Evolutionary conservation across 2,797 vertebrate species (phyloP).

Genomic region (Gallinago nigripennis): DNA sequence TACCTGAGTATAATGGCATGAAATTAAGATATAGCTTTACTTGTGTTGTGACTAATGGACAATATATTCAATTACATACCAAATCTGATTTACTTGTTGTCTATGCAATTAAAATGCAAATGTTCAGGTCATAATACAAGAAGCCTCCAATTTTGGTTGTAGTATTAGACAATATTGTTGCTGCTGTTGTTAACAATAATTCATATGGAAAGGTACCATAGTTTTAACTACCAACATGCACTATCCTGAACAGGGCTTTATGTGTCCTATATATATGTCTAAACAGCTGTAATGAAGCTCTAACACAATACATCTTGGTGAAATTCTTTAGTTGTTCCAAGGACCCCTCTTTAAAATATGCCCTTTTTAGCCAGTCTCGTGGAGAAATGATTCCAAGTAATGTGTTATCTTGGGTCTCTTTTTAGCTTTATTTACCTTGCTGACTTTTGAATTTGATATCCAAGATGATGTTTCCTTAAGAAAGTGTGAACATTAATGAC

Average conservation of each 20-base stretch:
- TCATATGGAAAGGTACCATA: not conserved
- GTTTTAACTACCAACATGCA: not conserved
- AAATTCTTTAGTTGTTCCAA: not conserved
- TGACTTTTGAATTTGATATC: not conserved
- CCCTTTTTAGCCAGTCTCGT: not conserved
- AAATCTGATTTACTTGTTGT: not conserved
- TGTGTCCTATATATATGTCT: not conserved
- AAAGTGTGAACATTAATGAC: not conserved
- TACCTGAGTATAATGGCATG: not conserved
- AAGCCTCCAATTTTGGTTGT: not conserved
- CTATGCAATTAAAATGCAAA: constrained; percentile 24
- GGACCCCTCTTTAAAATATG: not conserved
- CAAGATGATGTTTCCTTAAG: not conserved
- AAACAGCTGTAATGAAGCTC: not conserved
- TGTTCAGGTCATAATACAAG: not conserved
- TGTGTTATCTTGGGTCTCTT: not conserved
- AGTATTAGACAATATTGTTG: not conserved
- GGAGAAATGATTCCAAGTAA: not conserved
- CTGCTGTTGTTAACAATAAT: not conserved
- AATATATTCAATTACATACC: not conserved
- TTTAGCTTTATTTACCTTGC: not conserved
- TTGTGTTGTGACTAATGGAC: not conserved
- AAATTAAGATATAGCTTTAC: constrained; percentile 4
- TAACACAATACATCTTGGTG: not conserved
- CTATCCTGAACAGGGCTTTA: not conserved